These are phyloP conservation scores for Nomada fucata DNA, from an alignment of 2,888 invertebrate species.

Conservation along the genomic window DNA sequence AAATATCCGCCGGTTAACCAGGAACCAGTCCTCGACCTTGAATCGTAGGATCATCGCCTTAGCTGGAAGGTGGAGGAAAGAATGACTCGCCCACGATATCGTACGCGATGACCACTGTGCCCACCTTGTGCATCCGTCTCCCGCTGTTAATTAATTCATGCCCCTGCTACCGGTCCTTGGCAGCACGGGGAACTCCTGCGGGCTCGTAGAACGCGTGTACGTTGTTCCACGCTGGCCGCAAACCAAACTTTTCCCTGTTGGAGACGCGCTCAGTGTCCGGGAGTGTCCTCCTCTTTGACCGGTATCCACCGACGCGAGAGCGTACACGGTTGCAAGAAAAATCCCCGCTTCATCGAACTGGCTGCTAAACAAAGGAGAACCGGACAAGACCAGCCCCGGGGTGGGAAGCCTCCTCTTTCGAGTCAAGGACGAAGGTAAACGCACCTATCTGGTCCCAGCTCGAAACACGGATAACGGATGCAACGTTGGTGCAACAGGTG, in stretches of 20 bases:
- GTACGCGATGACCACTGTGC: neutral
- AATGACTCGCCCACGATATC: conserved; percentile 34
- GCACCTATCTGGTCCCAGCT: conserved; percentile 56
- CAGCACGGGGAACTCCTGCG: conserved; percentile 61
- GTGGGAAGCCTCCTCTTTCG: conserved; percentile 51
- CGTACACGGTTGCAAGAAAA: neutral
- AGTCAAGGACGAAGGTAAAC: conserved; percentile 69
- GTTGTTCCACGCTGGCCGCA: conserved; percentile 72
- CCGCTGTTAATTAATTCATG: conserved; percentile 67
- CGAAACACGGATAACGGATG: conserved; percentile 48
- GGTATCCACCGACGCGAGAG: conserved; percentile 29
- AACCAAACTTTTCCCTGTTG: conserved; percentile 72
- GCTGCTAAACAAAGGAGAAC: conserved; percentile 64
- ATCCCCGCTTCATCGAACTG: conserved; percentile 43
- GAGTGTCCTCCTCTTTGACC: conserved; percentile 61
- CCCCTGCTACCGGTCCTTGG: conserved; percentile 61
- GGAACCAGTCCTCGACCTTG: conserved; percentile 3
- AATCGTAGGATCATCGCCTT: conserved; percentile 19
- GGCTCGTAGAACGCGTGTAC: conserved; percentile 67
- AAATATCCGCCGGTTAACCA: neutral
- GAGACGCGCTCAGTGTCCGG: conserved; percentile 78
- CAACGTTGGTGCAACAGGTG: conserved; percentile 46
- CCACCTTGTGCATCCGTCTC: neutral
- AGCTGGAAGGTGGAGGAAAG: conserved; percentile 11
- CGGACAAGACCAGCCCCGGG: conserved; percentile 37